Evolutionary conservation across 1,140 invertebrate species (phyloP), one percentile per base, ranked within the genome.

Genomic region (Choristoneura fumiferana): DNA sequence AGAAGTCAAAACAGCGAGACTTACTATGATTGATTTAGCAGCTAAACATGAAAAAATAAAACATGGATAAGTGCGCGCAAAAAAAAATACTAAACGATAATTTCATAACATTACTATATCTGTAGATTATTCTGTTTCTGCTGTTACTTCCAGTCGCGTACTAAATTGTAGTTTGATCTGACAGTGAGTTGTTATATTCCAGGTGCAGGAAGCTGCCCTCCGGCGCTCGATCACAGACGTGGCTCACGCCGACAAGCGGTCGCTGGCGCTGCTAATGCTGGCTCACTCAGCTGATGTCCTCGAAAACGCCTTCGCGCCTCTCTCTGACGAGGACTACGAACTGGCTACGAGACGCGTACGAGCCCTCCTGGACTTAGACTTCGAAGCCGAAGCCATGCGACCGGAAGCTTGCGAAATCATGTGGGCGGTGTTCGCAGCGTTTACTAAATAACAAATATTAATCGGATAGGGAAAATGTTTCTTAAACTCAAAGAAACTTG

Each of bases 321-420:
- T 99, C 1, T 98, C 97, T 37, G 98, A 99, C 86, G 98, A 99
- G 77, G 98, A 99, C 85, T 99, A 99, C 84, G 98, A 99, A 91
- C 90, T 99, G 60, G 98, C 98, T 39, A 99, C 98, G 94, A 96
- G 97, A 75, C 93, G 98, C 76, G 97, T 99, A 17, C 92, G 98
- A 60, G 96, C 98, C 78, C 91, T 99, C 15, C 92, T 99, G 52
- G 98, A 99, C 78, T 92, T 99, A 52, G 98, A 99, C 87, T 97
- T 98, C 86, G 98, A 99, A 89, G 92, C 95, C 33, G 98, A 99
- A 90, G 93, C 95, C 61, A 92, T 95, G 84, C 97, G 98, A 83
- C 91, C 94, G 34, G 95, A 96, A 73, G 94, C 95, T 33, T 95
- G 95, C 79, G 97, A 99, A 83, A 94, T 99, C 57, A 95, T 99